phyloP scores from a whole-genome alignment of 2,888 invertebrate species.

The Rotaria sp. region DNA sequence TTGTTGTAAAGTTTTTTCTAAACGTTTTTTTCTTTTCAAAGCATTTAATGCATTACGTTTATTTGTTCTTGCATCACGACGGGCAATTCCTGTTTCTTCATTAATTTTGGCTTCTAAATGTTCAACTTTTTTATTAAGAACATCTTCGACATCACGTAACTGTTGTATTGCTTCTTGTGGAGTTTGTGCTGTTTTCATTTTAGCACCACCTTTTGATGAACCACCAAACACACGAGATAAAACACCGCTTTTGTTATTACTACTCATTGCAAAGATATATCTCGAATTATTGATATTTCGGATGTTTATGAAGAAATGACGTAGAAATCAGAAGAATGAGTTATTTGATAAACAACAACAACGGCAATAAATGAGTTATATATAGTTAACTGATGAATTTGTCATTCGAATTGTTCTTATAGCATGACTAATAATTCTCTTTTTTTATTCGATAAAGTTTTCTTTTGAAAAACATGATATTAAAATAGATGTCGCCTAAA shows the following conservation, averaged over 20 bases:
- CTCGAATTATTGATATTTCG: too few relatives aligned
- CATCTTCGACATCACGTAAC: constrained; percentile 87
- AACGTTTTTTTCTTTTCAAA: constrained; percentile 89
- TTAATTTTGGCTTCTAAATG: constrained; percentile 91
- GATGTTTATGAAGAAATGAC: not conserved
- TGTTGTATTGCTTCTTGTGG: constrained; percentile 95
- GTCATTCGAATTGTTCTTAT: too few relatives aligned
- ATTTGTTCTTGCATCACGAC: constrained; percentile 87
- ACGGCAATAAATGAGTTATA: too few relatives aligned
- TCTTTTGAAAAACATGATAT: not conserved
- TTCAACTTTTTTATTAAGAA: constrained; percentile 90
- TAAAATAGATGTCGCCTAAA: not conserved
- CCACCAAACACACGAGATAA: constrained; percentile 7
- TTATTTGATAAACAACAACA: not conserved
- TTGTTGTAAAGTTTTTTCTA: constrained; percentile 89
- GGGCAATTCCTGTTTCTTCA: constrained; percentile 74
- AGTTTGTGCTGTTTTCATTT: constrained; percentile 70
- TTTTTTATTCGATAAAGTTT: not conserved
- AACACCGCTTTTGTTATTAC: not conserved
- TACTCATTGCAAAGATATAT: not conserved
- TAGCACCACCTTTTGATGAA: constrained; percentile 28
- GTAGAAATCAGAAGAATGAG: not conserved
- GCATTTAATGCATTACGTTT: constrained; percentile 86
- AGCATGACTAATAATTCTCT: not conserved
- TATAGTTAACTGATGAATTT: too few relatives aligned